Base-by-base conservation (phyloP, 1,140 invertebrate species). In the Penaeus vannamei region DNA sequence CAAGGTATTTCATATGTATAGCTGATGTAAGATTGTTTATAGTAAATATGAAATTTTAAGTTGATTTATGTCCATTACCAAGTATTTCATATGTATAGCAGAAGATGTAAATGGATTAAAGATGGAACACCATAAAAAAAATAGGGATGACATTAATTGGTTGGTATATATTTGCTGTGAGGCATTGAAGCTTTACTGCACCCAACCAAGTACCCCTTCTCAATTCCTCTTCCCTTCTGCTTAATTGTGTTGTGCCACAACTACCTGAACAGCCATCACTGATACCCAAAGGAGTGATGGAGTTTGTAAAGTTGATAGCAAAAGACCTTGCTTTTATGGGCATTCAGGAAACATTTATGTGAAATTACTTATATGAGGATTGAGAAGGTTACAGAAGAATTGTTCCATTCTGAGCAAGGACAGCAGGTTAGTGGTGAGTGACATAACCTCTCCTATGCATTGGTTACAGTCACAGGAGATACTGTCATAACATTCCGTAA, bases 401-500 rank as follows among this genome's bases (percentile, higher is more conserved):
- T 53, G 53, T 53, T 53, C 53, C 53, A 53, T 53, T 53, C 53
- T 53, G 53, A 53, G 53, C 53, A 53, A 62, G 26, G 29, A 87
- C 46, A 87, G 53, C 32, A 89, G 87, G 87, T 85, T 64, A 85
- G 87, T 85, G 82, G 53, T 64, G 87, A 53, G 66, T 79, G 87
- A 84, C 72, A 84, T 46, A 64, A 64, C 42, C 72, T 84, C 64
- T n/a, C 29, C 42, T 59, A 84, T 59, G 32, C 77, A 53, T 42
- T 53, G n/a, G 23, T 84, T 42, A 53, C 53, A 53, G 53, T 53
- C 61, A 60, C 32, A 61, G 36, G 72, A 62, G 59, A n/a, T 23
- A 84, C 77, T 42, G 82, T 84, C 76, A 64, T 53, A 83, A 85
- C 87, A 89, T 89, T 89, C 87, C 87, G 84, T 89, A 76, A 85